phyloP scores from a whole-genome alignment of 2,888 invertebrate species.

The Troilus luridus region DNA sequence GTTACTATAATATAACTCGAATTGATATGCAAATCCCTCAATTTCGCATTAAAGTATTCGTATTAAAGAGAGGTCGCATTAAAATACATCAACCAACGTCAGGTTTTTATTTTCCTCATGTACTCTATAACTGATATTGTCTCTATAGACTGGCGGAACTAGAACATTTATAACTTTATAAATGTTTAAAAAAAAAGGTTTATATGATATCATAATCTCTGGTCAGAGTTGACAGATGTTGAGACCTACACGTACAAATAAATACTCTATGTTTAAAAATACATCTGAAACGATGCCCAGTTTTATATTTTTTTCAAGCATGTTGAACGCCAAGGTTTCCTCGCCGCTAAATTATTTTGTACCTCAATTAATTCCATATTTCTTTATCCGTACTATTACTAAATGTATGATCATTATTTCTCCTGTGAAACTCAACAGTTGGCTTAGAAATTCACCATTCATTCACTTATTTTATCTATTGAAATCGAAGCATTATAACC shows the following conservation, averaged over 20 bases:
- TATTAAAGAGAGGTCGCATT: too few relatives aligned
- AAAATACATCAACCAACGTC: too few relatives aligned
- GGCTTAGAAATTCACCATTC: too few relatives aligned
- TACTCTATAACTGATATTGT: not conserved
- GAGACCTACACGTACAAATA: not conserved
- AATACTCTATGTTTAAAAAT: not conserved
- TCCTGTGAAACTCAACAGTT: too few relatives aligned
- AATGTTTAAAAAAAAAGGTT: not conserved
- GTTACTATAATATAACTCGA: too few relatives aligned
- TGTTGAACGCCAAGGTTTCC: constrained; percentile 2
- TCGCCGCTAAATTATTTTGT: not conserved
- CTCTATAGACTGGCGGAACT: not conserved
- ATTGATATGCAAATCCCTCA: too few relatives aligned
- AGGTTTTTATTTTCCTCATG: not conserved
- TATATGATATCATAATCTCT: not conserved
- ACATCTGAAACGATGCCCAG: constrained; percentile 2
- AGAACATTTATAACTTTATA: not conserved
- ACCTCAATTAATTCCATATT: not conserved
- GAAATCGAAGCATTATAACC: too few relatives aligned
- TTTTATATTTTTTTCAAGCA: not conserved
- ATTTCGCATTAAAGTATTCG: too few relatives aligned
- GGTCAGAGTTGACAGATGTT: not conserved
- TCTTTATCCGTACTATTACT: not conserved
- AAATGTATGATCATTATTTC: not conserved
- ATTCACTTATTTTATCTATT: too few relatives aligned